Evolutionary conservation across 2,797 vertebrate species (phyloP), one percentile per base, ranked within the genome.

Genomic region (Karalla daura): DNA sequence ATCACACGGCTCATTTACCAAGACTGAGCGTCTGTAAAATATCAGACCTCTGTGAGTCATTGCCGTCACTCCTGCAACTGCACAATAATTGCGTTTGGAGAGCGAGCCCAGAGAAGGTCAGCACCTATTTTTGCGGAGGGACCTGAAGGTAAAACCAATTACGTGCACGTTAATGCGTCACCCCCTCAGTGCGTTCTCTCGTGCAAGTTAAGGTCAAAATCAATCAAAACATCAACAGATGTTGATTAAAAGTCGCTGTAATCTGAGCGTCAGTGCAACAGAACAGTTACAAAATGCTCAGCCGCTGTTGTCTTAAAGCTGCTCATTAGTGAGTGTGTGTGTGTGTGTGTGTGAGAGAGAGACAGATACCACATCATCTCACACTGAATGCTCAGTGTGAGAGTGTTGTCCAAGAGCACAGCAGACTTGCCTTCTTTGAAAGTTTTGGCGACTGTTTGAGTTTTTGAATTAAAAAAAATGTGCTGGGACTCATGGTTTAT

Each of bases 1-100:
- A 55, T 76, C 59, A 43, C 66, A 74, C 33, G 73, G 72, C 83
- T 89, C 83, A 84, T 86, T 84, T 84, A 69, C 77, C 59, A 64
- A 44, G 35, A 8, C 12, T n/a, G 53, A 63, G 44, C 53, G 53
- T 56, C 28, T 74, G 67, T 67, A 61, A 64, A 74, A 69, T 69
- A 72, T 51, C 46, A 75, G 76, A 59, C 78, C 45, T 78, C 45
- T 1, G 1, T 84, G 78, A 89, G 77, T 80, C 86, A 76, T 50
- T 21, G 66, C 75, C 76, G 79, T 60, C 77, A 75, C 61, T 75
- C 67, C 63, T 62, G 53, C 71, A 78, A 63, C 62, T 33, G 40
- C 40, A 63, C 63, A 70, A 62, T 86, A 76, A 78, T 66, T 78
- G 61, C 13, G 5, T 74, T 74, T 72, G 41, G 55, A 69, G 80